Evolutionary conservation across 2,113 vertebrate species (phyloP).

Genomic region (Porphyrio hochstetteri): DNA sequence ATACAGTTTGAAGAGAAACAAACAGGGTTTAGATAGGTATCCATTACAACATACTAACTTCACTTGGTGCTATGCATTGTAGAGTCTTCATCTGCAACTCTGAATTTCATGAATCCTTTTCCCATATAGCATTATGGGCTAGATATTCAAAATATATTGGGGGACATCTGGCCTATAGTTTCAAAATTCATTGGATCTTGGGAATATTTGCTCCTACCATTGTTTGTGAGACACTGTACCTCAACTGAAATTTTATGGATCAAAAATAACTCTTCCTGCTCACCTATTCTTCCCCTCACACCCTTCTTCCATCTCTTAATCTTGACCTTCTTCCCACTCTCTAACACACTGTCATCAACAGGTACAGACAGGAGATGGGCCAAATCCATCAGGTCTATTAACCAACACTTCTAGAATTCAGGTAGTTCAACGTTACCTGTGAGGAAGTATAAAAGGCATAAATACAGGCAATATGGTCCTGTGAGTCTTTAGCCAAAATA

Average conservation of each 20-base stretch:
- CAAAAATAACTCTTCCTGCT: neutral
- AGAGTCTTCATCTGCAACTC: neutral
- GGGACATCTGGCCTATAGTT: neutral
- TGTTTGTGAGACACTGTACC: neutral
- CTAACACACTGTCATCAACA: neutral
- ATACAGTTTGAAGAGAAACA: neutral
- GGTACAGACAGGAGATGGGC: neutral
- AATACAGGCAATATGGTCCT: neutral
- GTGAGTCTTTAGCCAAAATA: neutral
- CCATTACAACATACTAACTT: too few species aligned
- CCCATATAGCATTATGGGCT: neutral
- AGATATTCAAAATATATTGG: neutral
- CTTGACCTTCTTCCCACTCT: neutral
- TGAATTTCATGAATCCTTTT: neutral
- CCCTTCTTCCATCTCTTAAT: neutral
- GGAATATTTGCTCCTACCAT: neutral
- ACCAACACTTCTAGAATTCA: neutral
- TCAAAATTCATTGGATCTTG: neutral
- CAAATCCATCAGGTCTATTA: neutral
- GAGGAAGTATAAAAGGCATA: neutral
- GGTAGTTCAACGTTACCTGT: fast-evolving
- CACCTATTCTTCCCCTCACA: neutral
- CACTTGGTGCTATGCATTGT: neutral
- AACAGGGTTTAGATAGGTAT: neutral
- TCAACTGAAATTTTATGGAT: neutral